These are phyloP conservation scores for Delichon dasypus DNA, from an alignment of 2,797 vertebrate genomes.

Conservation along the genomic window DNA sequence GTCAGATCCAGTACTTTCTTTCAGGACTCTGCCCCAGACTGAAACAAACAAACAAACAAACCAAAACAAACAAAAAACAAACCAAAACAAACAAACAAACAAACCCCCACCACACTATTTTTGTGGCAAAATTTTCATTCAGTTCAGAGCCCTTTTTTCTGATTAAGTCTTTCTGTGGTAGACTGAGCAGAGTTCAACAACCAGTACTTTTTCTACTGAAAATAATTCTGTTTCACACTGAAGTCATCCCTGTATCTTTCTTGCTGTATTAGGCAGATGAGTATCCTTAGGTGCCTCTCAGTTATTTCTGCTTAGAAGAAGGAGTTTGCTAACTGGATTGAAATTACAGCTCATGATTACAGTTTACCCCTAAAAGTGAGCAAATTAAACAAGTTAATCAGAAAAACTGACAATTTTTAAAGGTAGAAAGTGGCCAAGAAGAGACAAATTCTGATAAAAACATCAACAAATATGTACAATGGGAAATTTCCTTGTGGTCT, in stretches of 20 bases:
- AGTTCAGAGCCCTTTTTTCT: not conserved
- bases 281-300: not conserved
- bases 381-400: not conserved
- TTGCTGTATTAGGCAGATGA: not conserved
- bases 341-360: not conserved
- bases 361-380: not conserved
- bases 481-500: not conserved
- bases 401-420: not conserved
- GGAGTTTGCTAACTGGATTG: not conserved
- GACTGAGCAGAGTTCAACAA: not conserved
- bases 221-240: not conserved
- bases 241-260: not conserved
- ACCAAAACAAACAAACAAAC: too few relatives aligned
- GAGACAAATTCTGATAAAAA: not conserved
- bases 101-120: not conserved
- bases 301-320: not conserved
- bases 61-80: too few relatives aligned
- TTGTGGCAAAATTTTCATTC: not conserved
- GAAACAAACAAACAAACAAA: not conserved
- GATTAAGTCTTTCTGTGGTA: not conserved
- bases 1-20: not conserved
- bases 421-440: not conserved
- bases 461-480: not conserved
- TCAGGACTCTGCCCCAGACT: not conserved
- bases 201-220: not conserved